phyloP scores from a whole-genome alignment of 2,888 invertebrate genomes.

The Nemotelus pantherinus region DNA sequence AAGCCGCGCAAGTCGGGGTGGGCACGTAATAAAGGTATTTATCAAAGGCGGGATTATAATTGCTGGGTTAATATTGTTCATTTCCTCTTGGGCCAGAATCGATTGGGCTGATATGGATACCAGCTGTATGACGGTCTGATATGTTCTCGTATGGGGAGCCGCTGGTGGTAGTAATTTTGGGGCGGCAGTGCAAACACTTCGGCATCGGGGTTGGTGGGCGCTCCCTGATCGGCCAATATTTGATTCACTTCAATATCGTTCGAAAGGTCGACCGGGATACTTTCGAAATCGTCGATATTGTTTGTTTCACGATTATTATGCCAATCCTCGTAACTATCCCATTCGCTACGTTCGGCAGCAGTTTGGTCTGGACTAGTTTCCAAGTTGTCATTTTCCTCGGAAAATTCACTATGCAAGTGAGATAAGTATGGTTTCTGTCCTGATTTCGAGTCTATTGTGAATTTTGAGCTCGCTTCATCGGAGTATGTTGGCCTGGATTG shows the following conservation, averaged over 20 bases:
- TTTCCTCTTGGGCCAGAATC: slow-evolving; percentile 34
- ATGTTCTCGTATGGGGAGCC: neutral
- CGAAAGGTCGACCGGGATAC: slow-evolving; percentile 61
- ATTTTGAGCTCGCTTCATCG: neutral
- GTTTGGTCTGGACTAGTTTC: slow-evolving; percentile 35
- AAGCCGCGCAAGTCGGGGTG: neutral
- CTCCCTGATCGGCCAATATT: slow-evolving; percentile 59
- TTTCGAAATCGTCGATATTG: slow-evolving; percentile 58
- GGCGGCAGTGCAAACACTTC: slow-evolving; percentile 58
- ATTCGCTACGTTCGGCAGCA: slow-evolving; percentile 57
- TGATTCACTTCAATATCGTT: slow-evolving; percentile 64
- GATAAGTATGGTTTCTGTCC: neutral
- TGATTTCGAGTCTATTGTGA: neutral
- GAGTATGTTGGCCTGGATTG: neutral
- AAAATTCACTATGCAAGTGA: slow-evolving; percentile 32
- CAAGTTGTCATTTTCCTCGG: slow-evolving; percentile 10
- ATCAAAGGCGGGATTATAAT: slow-evolving; percentile 28
- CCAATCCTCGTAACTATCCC: slow-evolving; percentile 29
- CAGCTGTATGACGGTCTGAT: slow-evolving; percentile 15
- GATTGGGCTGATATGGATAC: slow-evolving; percentile 8
- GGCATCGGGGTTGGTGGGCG: slow-evolving; percentile 62
- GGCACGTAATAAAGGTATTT: slow-evolving; percentile 34
- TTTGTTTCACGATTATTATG: slow-evolving; percentile 43
- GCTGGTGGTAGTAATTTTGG: neutral
- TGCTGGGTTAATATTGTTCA: slow-evolving; percentile 18